Base-by-base conservation (phyloP, 2,888 invertebrate genomes). In the Limnephilus rhombicus region DNA sequence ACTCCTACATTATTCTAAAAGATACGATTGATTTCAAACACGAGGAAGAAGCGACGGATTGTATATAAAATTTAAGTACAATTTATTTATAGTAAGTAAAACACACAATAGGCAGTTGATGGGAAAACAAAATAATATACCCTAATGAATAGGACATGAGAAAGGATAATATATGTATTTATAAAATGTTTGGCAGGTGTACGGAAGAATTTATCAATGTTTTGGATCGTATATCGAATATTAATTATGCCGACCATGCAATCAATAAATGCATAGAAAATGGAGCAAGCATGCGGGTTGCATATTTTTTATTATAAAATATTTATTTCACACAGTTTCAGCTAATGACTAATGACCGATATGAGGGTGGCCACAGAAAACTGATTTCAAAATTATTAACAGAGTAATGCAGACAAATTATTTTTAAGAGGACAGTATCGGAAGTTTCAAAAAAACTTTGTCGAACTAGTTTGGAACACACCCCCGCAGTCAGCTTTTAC, bases 1-100 rank as follows among this genome's bases (percentile, higher is more conserved):
- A 82, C 80, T 49, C 41, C 49, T 53, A 31, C 82, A 90, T 90
- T 82, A 90, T 81, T 53, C 81, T 68, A 45, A 90, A 80, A 89
- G 37, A 81, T 15, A 24, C 9, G 31, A 82, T 90, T 82, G 90
- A 90, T 82, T 90, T 90, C 29, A 13, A 18, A 53, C 49, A 49
- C n/a, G 86, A 80, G 24, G 88, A 89, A 89, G 37, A 89, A 31
- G 80, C 37, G 29, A 88, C 31, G 29, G 34, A 12, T 85, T 85
- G n/a, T 37, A 18, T 41, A 41, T 11, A 45, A 41, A 3, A 86
- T 86, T 29, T 49, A 86, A 86, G 45, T 49, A 88, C 9, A 31
- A 31, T n/a, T 29, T 85, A 85, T 85, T 45, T 53, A 89, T 34
- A 89, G 34, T 45, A 80, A 89, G 29, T 31, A 41, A 49, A 49